Evolutionary conservation across 1,140 invertebrate species (phyloP), one percentile per base, ranked within the genome.

Genomic region (Rhagoletis pomonella): DNA sequence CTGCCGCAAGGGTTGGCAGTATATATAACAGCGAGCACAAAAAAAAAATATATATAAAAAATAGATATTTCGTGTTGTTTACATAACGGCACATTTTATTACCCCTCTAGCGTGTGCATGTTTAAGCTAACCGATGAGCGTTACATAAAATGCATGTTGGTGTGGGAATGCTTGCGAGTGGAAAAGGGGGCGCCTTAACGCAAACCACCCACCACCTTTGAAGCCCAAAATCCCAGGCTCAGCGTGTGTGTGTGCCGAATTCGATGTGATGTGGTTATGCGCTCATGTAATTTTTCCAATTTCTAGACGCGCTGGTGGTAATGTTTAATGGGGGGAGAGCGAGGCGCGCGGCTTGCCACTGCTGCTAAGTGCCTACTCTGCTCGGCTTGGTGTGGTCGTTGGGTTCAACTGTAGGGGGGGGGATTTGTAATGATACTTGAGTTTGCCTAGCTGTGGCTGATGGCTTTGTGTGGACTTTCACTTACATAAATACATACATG

Each of bases 51-150:
- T 55, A 55, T 55, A 55, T n/a, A n/a, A 73, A 73, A 73, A 47
- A 73, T 73, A 47, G 73, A 81, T 55, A 81, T 81, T 81, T 81
- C 73, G 44, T 81, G 47, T 81, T 81, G 73, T 81, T 81, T 81
- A 58, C 73, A 81, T 81, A 81, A 81, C 73, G 73, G 73, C 50
- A 81, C 73, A 81, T 81, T 81, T 81, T 81, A 81, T 81, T 81
- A 81, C 73, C 73, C 73, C 44, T 81, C 73, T 55, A 7, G 47
- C 73, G 55, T n/a, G n/a, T 81, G 73, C 73, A 19, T 10, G 73
- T 29, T n/a, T 81, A 81, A 81, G 73, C 73, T 55, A 81, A 81
- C 73, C 50, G 47, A n/a, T 3, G 42, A 29, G 73, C n/a, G 50
- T 55, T 47, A 42, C 29, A 67, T n/a, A n/a, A n/a, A n/a, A 55